Percentiles rank a stretch among this genome's conserved stretches.
These are phyloP conservation scores for Hippocampus abdominalis DNA, from an alignment of 2,113 vertebrate genomes.

Conservation along the genomic window DNA sequence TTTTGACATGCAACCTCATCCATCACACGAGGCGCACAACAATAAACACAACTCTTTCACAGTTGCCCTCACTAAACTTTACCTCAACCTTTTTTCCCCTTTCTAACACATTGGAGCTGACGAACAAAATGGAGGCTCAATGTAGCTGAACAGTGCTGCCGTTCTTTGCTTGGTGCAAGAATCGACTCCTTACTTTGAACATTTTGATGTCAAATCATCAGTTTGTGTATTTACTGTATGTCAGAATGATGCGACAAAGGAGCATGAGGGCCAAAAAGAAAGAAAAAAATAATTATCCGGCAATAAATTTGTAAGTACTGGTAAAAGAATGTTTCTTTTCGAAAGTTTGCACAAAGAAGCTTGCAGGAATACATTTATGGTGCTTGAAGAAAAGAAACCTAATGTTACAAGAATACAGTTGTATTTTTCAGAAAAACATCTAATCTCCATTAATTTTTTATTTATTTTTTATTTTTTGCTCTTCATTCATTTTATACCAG, in stretches of 20 bases:
- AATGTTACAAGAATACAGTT: not conserved
- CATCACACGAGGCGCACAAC: constrained; percentile 15
- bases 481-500: too few species aligned
- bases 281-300: not conserved
- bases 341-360: not conserved
- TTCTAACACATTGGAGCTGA: not conserved
- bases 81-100: constrained; percentile 1
- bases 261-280: not conserved
- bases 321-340: not conserved
- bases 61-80: not conserved
- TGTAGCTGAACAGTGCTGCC: not conserved
- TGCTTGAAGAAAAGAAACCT: not conserved
- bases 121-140: not conserved
- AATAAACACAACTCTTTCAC: constrained; percentile 17
- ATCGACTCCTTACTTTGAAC: not conserved
- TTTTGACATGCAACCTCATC: not conserved
- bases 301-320: not conserved
- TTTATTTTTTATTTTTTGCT: too few species aligned
- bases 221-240: not conserved
- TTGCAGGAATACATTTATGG: not conserved
- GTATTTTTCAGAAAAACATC: not conserved
- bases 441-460: too few species aligned
- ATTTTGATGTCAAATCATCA: not conserved
- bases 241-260: not conserved
- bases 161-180: not conserved